phyloP scores from a whole-genome alignment of 2,888 invertebrate genomes.

The Shargacucullia verbasci region DNA sequence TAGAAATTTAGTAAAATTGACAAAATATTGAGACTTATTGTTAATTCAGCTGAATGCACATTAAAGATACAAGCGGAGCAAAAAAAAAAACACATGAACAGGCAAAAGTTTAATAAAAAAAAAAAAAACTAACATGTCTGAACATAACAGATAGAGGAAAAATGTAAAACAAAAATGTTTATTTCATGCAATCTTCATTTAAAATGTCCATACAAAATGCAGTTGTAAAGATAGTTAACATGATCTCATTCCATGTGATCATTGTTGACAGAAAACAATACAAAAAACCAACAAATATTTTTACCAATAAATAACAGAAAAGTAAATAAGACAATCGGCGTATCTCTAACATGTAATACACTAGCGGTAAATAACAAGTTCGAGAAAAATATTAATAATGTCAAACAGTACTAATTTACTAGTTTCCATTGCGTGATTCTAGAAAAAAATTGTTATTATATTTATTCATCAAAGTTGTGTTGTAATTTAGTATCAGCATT shows the following conservation, averaged over 20 bases:
- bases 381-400: slow-evolving; percentile 12
- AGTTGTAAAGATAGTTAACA: slow-evolving; percentile 13
- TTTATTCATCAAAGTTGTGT: slow-evolving; percentile 16
- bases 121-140: slow-evolving; percentile 49
- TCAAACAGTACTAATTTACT: slow-evolving; percentile 13
- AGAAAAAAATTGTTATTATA: slow-evolving; percentile 12
- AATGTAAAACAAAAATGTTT: slow-evolving; percentile 38
- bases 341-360: slow-evolving; percentile 22
- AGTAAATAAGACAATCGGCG: slow-evolving; percentile 25
- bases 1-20: slow-evolving; percentile 13
- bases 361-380: slow-evolving; percentile 18
- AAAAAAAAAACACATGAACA: slow-evolving; percentile 46
- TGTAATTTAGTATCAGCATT: slow-evolving; percentile 12
- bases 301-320: slow-evolving; percentile 49
- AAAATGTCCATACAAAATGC: slow-evolving; percentile 31
- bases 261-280: slow-evolving; percentile 37
- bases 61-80: slow-evolving; percentile 17
- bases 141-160: slow-evolving; percentile 41
- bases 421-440: slow-evolving; percentile 15
- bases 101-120: slow-evolving; percentile 56
- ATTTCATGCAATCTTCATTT: slow-evolving; percentile 34
- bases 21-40: slow-evolving; percentile 1
- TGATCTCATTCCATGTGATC: slow-evolving; percentile 50
- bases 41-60: not conserved
- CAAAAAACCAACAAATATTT: slow-evolving; percentile 39